Percentiles rank a stretch among this genome's conserved stretches.
These are phyloP conservation scores for Lasioglossum pauxillum DNA, from an alignment of 2,888 invertebrate species.

Conservation along the genomic window DNA sequence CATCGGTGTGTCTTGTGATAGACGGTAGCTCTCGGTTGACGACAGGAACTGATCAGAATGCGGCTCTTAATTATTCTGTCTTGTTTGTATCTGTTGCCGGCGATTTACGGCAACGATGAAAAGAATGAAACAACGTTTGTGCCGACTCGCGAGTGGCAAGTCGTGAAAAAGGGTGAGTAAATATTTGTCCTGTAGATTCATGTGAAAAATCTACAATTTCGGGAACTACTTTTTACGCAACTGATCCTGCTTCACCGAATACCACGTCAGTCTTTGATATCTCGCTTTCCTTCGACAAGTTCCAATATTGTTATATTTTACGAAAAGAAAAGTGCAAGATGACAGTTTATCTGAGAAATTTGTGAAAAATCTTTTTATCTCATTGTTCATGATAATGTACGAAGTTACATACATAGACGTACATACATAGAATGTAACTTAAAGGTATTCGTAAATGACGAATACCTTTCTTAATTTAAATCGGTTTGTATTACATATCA, in stretches of 20 bases:
- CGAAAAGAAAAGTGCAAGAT: background rate
- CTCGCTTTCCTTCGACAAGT: slow-evolving; percentile 14
- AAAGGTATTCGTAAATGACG: slow-evolving; percentile 28
- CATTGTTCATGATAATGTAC: background rate
- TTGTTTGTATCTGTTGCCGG: slow-evolving; percentile 51
- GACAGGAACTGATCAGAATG: slow-evolving; percentile 60
- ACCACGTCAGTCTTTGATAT: slow-evolving; percentile 72
- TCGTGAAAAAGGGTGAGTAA: slow-evolving; percentile 86
- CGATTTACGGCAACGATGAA: slow-evolving; percentile 56
- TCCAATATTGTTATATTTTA: background rate
- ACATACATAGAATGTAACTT: slow-evolving; percentile 42
- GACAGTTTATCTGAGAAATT: background rate
- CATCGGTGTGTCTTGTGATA: slow-evolving; percentile 19
- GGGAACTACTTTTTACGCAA: slow-evolving; percentile 60
- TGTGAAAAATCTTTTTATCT: background rate
- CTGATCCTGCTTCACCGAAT: slow-evolving; percentile 43
- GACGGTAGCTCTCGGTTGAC: slow-evolving; percentile 29
- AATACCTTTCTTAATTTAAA: background rate
- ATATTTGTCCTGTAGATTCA: slow-evolving; percentile 20
- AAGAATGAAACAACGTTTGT: slow-evolving; percentile 85
- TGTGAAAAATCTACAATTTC: background rate
- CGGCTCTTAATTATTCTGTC: slow-evolving; percentile 55
- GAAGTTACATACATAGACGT: too few relatives aligned
- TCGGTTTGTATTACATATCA: slow-evolving; percentile 11
- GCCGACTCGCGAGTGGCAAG: slow-evolving; percentile 88